A percentile compares a stretch with the other conserved stretches of the same genome.
Evolutionary conservation across 2,113 vertebrate species (phyloP).

Genomic region (Callospermophilus lateralis): DNA sequence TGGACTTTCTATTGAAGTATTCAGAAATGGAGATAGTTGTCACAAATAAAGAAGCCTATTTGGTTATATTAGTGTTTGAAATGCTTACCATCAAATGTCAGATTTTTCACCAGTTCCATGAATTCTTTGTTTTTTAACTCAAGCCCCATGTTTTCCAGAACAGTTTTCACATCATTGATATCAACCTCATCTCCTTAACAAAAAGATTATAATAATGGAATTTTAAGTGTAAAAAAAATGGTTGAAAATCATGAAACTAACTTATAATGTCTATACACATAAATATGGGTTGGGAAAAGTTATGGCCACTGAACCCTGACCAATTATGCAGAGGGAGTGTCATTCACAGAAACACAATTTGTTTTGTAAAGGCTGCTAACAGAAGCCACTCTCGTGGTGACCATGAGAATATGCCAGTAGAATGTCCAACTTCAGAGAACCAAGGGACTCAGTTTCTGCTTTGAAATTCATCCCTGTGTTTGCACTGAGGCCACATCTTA

Average conservation of each 20-base stretch:
- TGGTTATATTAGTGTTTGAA: background rate
- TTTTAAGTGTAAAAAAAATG: background rate
- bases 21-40: background rate
- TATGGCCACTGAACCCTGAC: background rate
- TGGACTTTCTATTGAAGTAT: background rate
- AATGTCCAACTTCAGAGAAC: too few species aligned
- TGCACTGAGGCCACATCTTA: background rate
- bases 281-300: background rate
- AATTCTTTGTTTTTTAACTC: constrained; percentile 33
- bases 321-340: background rate
- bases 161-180: background rate
- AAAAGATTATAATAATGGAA: background rate
- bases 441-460: background rate
- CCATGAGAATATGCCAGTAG: background rate
- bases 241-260: background rate
- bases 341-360: background rate
- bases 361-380: background rate
- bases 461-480: background rate
- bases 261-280: background rate
- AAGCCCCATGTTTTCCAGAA: constrained; percentile 10
- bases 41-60: background rate
- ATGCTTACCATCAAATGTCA: constrained; percentile 42
- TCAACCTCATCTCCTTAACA: constrained; percentile 47
- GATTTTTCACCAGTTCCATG: constrained; percentile 23
- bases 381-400: background rate